Percentiles rank a stretch among this genome's conserved stretches.
These are phyloP conservation scores for Catamblyrhynchus diadema DNA, from an alignment of 2,797 vertebrate species.

Conservation along the genomic window DNA sequence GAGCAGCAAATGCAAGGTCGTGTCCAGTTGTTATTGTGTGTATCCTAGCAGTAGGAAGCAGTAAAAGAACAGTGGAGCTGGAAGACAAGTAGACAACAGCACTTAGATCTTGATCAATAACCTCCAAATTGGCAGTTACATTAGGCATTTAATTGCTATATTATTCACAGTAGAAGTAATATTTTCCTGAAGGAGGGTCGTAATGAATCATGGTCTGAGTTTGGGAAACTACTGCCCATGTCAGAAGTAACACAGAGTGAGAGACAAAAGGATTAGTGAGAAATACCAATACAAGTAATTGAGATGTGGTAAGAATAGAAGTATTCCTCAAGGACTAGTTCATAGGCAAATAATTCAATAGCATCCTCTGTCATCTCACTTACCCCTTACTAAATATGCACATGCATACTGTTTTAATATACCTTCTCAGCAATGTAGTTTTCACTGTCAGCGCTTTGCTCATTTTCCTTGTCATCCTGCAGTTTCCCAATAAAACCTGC, in stretches of 20 bases:
- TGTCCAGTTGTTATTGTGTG: not conserved
- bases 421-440: not conserved
- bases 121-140: not conserved
- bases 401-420: not conserved
- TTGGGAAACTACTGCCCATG: not conserved
- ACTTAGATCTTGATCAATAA: not conserved
- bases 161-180: not conserved
- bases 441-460: not conserved
- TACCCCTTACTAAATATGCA: not conserved
- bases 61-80: not conserved
- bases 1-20: not conserved
- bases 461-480: not conserved
- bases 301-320: not conserved
- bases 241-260: not conserved
- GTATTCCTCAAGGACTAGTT: not conserved
- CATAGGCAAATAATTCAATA: not conserved
- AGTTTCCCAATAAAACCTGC: not conserved
- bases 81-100: not conserved
- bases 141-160: not conserved
- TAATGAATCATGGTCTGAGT: not conserved
- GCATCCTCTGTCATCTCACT: not conserved
- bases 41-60: not conserved
- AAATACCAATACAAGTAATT: not conserved
- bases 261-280: not conserved
- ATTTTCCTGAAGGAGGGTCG: fast-evolving